Conservation (phyloP, 2,113 vertebrate genomes). For the Indicator maculatus region DNA sequence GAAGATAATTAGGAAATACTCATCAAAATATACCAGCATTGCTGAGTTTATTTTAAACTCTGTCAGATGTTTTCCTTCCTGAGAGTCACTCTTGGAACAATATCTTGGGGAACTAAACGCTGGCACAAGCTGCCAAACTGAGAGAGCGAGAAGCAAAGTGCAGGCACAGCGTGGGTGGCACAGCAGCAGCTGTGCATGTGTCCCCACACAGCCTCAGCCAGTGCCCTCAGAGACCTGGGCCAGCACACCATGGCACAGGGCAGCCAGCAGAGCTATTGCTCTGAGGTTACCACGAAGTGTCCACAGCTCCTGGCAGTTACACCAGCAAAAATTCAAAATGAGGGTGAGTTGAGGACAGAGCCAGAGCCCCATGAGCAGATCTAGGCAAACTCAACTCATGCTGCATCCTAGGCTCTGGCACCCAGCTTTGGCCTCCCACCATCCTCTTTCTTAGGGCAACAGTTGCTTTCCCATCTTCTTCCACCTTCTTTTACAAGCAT, state of each 20-base stretch:
- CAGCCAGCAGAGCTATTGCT: not conserved
- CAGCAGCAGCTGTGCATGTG: not conserved
- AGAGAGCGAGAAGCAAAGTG: not conserved
- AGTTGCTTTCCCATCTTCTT: not conserved
- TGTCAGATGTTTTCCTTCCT: constrained; percentile 38
- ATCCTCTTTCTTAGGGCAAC: not conserved
- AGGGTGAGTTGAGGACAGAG: not conserved
- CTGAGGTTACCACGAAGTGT: not conserved
- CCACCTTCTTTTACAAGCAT: not conserved
- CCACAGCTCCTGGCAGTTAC: not conserved
- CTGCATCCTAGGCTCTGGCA: not conserved
- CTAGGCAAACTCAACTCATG: not conserved
- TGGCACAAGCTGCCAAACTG: not conserved
- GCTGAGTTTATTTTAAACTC: constrained; percentile 33
- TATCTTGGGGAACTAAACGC: not conserved
- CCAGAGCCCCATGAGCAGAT: not conserved
- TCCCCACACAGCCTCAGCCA: not conserved
- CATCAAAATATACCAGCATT: constrained; percentile 22
- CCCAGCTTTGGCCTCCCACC: not conserved
- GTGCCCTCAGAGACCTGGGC: not conserved
- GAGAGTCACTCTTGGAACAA: constrained; percentile 39
- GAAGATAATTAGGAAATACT: constrained; percentile 35
- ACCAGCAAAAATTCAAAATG: not conserved
- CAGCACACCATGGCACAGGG: rapidly evolving
- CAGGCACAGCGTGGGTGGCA: not conserved